A percentile compares a stretch with the other conserved stretches of the same genome.
Conservation (phyloP, 1,140 invertebrate species). For the Metaphire vulgaris region DNA sequence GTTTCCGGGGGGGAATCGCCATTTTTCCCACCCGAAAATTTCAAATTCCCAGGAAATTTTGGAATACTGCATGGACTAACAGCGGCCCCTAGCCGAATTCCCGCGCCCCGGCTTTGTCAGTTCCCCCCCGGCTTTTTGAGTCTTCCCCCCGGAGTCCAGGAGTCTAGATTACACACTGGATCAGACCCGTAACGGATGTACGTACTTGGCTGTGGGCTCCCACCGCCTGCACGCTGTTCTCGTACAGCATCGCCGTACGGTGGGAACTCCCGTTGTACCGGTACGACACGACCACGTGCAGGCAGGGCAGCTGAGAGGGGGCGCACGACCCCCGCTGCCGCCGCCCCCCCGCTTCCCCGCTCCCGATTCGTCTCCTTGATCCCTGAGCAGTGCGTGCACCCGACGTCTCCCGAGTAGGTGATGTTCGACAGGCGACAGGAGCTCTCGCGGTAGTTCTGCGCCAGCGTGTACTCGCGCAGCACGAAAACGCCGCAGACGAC, state of each 20-base stretch:
- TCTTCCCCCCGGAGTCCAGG: too few relatives aligned
- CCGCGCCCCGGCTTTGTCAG: too few relatives aligned
- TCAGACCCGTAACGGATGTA: background rate
- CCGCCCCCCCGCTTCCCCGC: too few relatives aligned
- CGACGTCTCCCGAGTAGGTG: constrained; percentile 15
- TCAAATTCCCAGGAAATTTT: too few relatives aligned
- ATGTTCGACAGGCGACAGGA: constrained; percentile 19
- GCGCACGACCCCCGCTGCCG: constrained; percentile 16
- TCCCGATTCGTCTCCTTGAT: constrained; percentile 14
- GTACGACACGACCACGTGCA: constrained; percentile 23
- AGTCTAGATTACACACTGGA: too few relatives aligned
- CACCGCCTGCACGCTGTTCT: constrained; percentile 13
- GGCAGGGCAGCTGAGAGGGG: constrained; percentile 17
- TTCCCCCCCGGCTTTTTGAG: too few relatives aligned
- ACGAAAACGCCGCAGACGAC: constrained; percentile 26
- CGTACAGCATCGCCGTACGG: constrained; percentile 20
- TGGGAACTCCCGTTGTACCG: background rate
- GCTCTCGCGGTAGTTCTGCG: constrained; percentile 8
- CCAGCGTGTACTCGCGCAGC: constrained; percentile 20
- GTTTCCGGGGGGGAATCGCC: too few relatives aligned
- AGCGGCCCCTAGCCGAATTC: too few relatives aligned
- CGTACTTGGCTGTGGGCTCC: constrained; percentile 14
- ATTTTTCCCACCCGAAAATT: too few relatives aligned
- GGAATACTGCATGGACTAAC: too few relatives aligned
- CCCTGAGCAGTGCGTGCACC: constrained; percentile 19